Base-by-base conservation (phyloP, 2,888 invertebrate genomes). In the Diploptera punctata region DNA sequence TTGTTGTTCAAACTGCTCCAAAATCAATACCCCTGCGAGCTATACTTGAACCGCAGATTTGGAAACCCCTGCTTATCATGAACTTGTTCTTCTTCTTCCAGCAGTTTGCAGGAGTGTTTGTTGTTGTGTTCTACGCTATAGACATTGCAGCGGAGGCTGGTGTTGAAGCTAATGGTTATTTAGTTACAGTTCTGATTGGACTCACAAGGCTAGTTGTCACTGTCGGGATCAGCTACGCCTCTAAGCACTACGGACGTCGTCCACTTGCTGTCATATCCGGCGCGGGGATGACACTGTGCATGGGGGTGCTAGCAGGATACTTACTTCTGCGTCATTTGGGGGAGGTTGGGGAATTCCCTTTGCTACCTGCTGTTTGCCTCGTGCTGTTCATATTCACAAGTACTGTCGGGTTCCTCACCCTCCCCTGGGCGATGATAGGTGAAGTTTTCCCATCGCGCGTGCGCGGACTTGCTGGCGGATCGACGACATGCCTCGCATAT, bases 231-330 rank as follows among this genome's bases (percentile, higher is more conserved):
- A 83, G 85, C n/a, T 81, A 79, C 10, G 77, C 84, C 1, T 86
- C 87, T 2, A 87, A 87, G 68, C 82, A 81, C 60, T 85, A 84
- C 54, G 91, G 91, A 0, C 81, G 90, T 61, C 80, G 88, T 61
- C 82, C 86, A 1, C 83, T 90, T 0, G 85, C 90, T 0, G 81
- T 89, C 4, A 73, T 86, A 43, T 90, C 89, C 0, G 89, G 90
- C 0, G 74, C 82, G 0, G 84, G 87, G 0, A 88, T 88, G 84
- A 81, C 84, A 0, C n/a, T 85, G 0, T 85, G 85, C 70, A 86
- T 89, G 85, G 76, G 85, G 3, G 76, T 80, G 1, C 77, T 89
- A 31, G 84, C 86, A 0, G 76, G 80, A 3, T 86, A 86, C 76
- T 77, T 86, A 5, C 43, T 24, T 31, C 72, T 82, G 7, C 24